phyloP scores from a whole-genome alignment of 2,113 vertebrate genomes.

The Uropsilus gracilis region DNA sequence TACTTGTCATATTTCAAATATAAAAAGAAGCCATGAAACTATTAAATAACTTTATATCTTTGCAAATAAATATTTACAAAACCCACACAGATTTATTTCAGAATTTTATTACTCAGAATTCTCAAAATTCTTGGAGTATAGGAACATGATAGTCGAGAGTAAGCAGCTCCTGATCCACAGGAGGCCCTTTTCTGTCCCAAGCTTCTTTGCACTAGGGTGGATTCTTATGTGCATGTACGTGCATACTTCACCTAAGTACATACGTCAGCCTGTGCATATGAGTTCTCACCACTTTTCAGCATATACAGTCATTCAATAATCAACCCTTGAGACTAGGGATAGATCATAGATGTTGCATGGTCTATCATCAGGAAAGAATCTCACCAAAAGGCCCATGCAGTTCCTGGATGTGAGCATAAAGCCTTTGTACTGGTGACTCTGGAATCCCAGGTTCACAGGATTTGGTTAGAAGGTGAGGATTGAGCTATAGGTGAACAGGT shows the following conservation, averaged over 20 bases:
- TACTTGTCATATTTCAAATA: neutral
- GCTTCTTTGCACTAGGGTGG: too few relatives aligned
- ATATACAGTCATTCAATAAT: neutral
- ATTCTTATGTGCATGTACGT: neutral
- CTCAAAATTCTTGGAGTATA: neutral
- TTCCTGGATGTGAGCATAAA: neutral
- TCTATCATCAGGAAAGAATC: neutral
- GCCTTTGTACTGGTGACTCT: neutral
- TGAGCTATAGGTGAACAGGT: neutral
- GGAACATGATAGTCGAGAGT: neutral
- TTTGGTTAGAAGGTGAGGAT: neutral
- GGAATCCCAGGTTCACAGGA: neutral
- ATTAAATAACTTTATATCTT: neutral
- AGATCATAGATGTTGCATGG: neutral
- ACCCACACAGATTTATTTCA: neutral
- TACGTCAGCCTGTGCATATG: neutral
- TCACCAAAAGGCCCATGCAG: neutral
- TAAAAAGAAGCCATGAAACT: constrained; percentile 1
- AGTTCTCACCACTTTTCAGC: neutral
- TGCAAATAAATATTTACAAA: constrained; percentile 7
- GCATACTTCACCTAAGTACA: neutral
- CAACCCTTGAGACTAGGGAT: neutral
- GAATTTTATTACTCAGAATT: neutral
- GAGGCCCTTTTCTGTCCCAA: neutral
- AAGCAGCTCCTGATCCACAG: neutral